phyloP scores from a whole-genome alignment of 1,140 invertebrate species.

The Leptinotarsa undecemlineata region DNA sequence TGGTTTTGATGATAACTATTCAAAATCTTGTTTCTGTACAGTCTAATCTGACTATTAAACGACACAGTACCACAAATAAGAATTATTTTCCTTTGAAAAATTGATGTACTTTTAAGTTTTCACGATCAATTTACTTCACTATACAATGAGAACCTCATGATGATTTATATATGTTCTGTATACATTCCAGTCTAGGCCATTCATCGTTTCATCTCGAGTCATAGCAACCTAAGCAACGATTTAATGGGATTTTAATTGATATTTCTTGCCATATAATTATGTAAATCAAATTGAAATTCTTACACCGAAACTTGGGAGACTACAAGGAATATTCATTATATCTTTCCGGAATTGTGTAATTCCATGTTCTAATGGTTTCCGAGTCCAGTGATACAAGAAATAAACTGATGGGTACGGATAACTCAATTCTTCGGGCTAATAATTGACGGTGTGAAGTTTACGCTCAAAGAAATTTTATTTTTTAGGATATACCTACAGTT shows the following conservation, averaged over 20 bases:
- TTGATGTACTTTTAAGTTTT: too few species aligned
- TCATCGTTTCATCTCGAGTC: constrained; percentile 1
- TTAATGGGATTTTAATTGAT: constrained; percentile 23
- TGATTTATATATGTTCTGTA: neutral
- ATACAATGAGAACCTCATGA: neutral
- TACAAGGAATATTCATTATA: constrained; percentile 12
- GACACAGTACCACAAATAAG: neutral
- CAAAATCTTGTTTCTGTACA: neutral
- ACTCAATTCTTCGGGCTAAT: too few species aligned
- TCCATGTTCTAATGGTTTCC: too few species aligned
- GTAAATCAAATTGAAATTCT: constrained; percentile 9
- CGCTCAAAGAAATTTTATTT: too few species aligned
- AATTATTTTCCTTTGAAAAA: neutral
- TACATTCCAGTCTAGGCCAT: neutral
- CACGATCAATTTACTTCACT: too few species aligned
- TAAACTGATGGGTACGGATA: too few species aligned
- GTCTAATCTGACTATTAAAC: neutral
- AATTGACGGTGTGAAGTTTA: too few species aligned
- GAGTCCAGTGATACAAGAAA: too few species aligned
- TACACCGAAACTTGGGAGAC: neutral
- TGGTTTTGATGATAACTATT: neutral
- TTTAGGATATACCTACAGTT: too few species aligned
- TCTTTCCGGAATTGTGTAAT: neutral
- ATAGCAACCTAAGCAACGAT: neutral
- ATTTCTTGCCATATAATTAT: constrained; percentile 14